phyloP scores from a whole-genome alignment of 2,888 invertebrate species.

The Bruchidius siliquastri region DNA sequence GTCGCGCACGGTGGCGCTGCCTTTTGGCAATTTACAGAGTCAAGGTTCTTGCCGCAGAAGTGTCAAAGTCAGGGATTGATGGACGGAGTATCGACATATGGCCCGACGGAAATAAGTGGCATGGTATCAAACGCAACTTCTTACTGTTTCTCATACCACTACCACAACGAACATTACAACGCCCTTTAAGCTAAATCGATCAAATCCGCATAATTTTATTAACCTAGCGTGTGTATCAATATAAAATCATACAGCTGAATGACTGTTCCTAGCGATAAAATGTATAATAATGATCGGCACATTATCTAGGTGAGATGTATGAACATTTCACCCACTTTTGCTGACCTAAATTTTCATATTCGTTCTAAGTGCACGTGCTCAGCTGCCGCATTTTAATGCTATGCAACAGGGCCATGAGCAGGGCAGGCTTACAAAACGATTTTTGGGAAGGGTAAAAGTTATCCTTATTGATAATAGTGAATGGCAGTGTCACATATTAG shows the following conservation, averaged over 20 bases:
- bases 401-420: not conserved
- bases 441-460: not conserved
- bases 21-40: too few species aligned
- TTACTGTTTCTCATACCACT: not conserved
- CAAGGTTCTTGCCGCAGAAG: too few species aligned
- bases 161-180: not conserved
- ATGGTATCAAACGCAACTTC: too few species aligned
- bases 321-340: not conserved
- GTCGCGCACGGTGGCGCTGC: too few species aligned
- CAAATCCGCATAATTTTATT: not conserved
- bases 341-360: not conserved
- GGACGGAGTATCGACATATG: too few species aligned
- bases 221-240: not conserved
- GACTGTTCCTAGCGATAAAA: not conserved
- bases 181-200: not conserved
- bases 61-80: too few species aligned
- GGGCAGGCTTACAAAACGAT: not conserved
- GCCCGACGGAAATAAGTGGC: too few species aligned
- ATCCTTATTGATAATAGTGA: too few species aligned
- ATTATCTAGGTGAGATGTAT: not conserved
- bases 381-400: not conserved
- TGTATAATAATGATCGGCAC: not conserved
- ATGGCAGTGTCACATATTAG: too few species aligned
- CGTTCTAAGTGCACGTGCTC: not conserved
- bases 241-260: not conserved